phyloP scores from a whole-genome alignment of 2,113 vertebrate species.

The Eupsittula cactorum region DNA sequence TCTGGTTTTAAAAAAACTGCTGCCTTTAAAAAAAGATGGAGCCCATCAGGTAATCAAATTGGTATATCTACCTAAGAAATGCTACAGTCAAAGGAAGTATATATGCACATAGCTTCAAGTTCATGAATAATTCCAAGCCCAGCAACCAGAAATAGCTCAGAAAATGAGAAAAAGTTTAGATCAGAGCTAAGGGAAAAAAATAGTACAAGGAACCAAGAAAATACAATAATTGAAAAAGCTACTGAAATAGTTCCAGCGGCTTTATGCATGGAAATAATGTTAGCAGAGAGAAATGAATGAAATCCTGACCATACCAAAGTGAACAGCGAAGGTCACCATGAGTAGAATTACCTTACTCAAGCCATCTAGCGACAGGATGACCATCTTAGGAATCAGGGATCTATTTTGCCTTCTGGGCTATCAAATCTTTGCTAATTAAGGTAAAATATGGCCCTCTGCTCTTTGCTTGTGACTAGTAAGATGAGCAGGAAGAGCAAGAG shows the following conservation, averaged over 20 bases:
- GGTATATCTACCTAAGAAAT: neutral
- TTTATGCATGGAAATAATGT: neutral
- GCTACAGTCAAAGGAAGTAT: neutral
- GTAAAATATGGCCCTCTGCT: neutral
- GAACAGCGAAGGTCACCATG: neutral
- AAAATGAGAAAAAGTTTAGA: neutral
- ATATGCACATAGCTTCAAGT: neutral
- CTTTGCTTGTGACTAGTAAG: neutral
- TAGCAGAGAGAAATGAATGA: neutral
- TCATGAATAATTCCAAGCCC: conserved; percentile 53
- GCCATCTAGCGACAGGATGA: neutral
- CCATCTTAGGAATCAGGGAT: neutral
- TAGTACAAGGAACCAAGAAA: neutral
- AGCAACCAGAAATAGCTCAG: conserved; percentile 42
- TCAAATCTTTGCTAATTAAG: neutral
- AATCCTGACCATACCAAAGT: neutral
- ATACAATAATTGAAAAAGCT: neutral
- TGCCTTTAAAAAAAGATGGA: neutral
- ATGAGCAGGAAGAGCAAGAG: neutral
- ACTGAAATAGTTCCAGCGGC: neutral
- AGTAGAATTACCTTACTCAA: neutral
- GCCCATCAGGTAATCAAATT: neutral
- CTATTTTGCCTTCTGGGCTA: neutral
- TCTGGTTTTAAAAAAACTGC: neutral
- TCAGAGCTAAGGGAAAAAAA: neutral